Conservation (phyloP, 2,113 vertebrate genomes). For the Corydoras maculifer region DNA sequence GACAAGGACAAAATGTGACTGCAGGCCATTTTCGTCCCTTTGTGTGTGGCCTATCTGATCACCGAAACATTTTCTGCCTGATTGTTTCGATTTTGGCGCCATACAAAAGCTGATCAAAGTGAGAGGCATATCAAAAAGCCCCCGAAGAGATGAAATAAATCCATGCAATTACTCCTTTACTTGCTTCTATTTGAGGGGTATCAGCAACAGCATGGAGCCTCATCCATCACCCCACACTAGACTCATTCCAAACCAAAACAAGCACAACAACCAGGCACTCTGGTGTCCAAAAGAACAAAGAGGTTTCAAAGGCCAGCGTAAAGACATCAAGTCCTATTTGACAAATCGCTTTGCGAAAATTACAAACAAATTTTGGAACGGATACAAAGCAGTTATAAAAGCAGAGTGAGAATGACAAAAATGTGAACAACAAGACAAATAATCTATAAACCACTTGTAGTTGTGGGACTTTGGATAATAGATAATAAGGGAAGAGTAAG, state of each 20-base stretch:
- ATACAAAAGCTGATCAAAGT: conserved; percentile 9
- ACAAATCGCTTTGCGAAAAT: conserved; percentile 82
- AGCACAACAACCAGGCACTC: conserved; percentile 30
- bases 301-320: conserved; percentile 63
- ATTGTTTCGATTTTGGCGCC: background rate
- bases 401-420: conserved; percentile 51
- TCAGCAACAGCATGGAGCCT: conserved; percentile 23
- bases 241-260: conserved; percentile 41
- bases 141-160: conserved; percentile 23
- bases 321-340: conserved; percentile 80
- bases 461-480: conserved; percentile 52
- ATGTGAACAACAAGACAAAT: conserved; percentile 12
- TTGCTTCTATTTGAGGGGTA: conserved; percentile 13
- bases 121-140: background rate
- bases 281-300: conserved; percentile 63
- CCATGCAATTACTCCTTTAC: conserved; percentile 9
- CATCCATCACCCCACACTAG: conserved; percentile 17
- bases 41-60: conserved; percentile 7
- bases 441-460: conserved; percentile 18
- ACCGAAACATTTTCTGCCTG: conserved; percentile 11
- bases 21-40: background rate
- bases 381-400: conserved; percentile 52
- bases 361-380: conserved; percentile 78
- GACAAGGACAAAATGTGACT: conserved; percentile 5
- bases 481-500: conserved; percentile 69